These are phyloP conservation scores for Lanistes nyassanus DNA, from an alignment of 1,140 invertebrate genomes.

Conservation along the genomic window DNA sequence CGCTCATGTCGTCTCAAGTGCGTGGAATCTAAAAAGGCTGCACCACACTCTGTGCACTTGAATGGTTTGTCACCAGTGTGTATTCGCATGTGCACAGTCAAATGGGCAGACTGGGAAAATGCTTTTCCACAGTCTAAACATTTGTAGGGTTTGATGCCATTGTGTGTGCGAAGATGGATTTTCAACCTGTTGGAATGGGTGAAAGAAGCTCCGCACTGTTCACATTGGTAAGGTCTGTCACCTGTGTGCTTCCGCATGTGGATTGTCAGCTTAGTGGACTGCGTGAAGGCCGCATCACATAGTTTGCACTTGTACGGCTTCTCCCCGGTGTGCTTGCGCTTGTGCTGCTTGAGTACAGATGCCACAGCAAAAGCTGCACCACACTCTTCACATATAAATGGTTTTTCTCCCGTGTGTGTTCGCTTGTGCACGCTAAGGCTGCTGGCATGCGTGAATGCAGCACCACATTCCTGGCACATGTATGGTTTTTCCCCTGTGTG, in stretches of 20 bases:
- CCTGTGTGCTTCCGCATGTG: constrained; percentile 28
- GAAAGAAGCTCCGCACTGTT: constrained; percentile 44
- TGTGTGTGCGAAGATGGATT: constrained; percentile 66
- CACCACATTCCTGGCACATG: constrained; percentile 85
- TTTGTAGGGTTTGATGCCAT: constrained; percentile 85
- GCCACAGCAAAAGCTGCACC: constrained; percentile 18
- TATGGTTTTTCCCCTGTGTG: constrained; percentile 63
- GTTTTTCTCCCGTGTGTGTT: constrained; percentile 74
- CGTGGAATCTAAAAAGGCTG: constrained; percentile 87
- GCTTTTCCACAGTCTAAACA: constrained; percentile 61
- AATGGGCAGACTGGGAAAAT: constrained; percentile 73
- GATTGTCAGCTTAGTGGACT: constrained; percentile 15
- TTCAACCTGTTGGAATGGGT: constrained; percentile 35
- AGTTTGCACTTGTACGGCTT: constrained; percentile 26
- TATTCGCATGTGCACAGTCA: constrained; percentile 31
- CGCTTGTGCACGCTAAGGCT: constrained; percentile 21
- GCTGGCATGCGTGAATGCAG: constrained; percentile 72
- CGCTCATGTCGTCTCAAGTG: constrained; percentile 92
- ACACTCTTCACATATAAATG: constrained; percentile 70
- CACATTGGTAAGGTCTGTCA: constrained; percentile 43
- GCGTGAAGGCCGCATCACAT: constrained; percentile 21
- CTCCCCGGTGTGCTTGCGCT: constrained; percentile 22
- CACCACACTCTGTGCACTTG: constrained; percentile 85
- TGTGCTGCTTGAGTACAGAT: constrained; percentile 28
- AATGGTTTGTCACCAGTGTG: constrained; percentile 61